A percentile compares a stretch with the other conserved stretches of the same genome.
Evolutionary conservation across 2,888 invertebrate genomes (phyloP).

Genomic region (Cephus sareptanus): DNA sequence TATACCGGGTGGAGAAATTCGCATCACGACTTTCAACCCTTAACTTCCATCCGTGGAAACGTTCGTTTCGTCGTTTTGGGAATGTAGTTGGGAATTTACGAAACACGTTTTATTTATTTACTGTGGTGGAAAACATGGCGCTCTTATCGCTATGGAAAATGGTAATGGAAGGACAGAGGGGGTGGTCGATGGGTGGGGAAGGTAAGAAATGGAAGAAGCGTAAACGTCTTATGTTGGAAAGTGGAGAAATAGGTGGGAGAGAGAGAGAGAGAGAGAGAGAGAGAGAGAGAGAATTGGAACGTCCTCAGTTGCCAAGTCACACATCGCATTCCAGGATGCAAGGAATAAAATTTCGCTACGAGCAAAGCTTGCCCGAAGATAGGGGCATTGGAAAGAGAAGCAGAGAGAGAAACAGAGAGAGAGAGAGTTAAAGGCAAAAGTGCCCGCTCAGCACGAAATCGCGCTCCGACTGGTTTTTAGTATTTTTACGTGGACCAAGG

Average conservation of each 20-base stretch:
- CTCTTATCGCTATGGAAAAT: not conserved
- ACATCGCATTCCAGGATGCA: not conserved
- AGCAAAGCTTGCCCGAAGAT: not conserved
- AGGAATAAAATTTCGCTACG: not conserved
- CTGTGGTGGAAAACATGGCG: not conserved
- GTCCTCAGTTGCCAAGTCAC: conserved; percentile 2
- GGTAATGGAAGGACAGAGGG: too few species aligned
- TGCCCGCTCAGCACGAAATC: not conserved
- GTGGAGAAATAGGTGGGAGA: not conserved
- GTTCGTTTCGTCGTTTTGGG: conserved; percentile 9
- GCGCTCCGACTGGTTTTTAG: conserved; percentile 6
- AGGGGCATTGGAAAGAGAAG: not conserved
- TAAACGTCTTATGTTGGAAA: not conserved
- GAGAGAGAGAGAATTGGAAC: not conserved
- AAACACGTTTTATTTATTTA: not conserved
- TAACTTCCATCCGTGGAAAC: not conserved
- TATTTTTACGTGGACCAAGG: not conserved
- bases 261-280: not conserved
- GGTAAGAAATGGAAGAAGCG: not conserved
- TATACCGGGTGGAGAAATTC: not conserved
- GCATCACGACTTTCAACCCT: not conserved
- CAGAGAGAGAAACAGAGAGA: not conserved
- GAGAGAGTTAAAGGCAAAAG: not conserved
- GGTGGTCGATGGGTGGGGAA: not conserved
- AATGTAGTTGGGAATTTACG: conserved; percentile 19